Conservation (phyloP, 2,888 invertebrate genomes). For the Plebejus argus region DNA sequence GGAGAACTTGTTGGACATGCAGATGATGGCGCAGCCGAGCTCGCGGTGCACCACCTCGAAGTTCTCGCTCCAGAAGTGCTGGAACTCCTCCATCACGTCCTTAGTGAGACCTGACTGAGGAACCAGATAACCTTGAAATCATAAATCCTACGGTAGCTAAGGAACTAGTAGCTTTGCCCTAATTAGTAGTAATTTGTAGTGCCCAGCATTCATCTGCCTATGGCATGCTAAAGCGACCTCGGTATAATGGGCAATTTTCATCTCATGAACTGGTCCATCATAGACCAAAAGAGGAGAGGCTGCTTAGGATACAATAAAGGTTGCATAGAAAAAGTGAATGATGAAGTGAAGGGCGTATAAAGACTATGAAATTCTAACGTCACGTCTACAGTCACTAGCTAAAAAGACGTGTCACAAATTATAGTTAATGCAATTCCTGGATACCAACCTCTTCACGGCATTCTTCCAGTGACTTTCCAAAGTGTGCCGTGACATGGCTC, state of each 20-base stretch:
- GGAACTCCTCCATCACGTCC: slow-evolving; percentile 68
- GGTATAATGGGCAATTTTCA: not conserved
- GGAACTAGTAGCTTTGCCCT: no score
- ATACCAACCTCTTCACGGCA: slow-evolving; percentile 66
- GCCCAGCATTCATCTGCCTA: no score
- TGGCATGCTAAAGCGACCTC: no score
- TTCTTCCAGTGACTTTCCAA: slow-evolving; percentile 66
- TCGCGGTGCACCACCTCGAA: slow-evolving; percentile 74
- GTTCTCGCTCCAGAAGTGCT: slow-evolving; percentile 73
- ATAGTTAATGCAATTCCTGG: not conserved
- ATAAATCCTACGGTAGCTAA: no score
- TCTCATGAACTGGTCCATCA: not conserved
- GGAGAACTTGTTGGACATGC: slow-evolving; percentile 74
- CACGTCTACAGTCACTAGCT: no score
- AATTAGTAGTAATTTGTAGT: no score
- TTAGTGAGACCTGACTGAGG: slow-evolving; percentile 60
- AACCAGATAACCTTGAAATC: not conserved
- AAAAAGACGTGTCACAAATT: no score
- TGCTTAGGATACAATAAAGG: not conserved
- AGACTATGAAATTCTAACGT: no score
- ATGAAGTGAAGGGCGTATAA: no score
- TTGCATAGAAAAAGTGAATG: no score
- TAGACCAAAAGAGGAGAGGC: not conserved
- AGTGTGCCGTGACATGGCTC: slow-evolving; percentile 75
- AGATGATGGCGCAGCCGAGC: slow-evolving; percentile 74